Base-by-base conservation (phyloP, 2,797 vertebrate species). In the Acrossocheilus fasciatus region DNA sequence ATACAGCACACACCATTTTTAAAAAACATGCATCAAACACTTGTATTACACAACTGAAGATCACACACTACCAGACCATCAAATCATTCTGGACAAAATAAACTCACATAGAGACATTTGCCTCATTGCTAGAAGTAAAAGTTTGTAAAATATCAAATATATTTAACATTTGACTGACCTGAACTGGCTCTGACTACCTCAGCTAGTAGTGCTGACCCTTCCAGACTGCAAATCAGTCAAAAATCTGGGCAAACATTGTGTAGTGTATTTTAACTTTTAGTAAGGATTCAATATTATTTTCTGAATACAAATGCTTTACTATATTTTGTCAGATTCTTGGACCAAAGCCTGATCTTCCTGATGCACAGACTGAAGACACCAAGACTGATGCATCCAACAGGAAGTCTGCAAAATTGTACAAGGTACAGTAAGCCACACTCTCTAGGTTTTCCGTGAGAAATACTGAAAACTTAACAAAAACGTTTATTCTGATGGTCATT, bases 321-420 rank as follows among this genome's bases (percentile, higher is more conserved):
- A 6, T 81, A 17, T 79, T 20, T 57, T 26, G 66, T 86, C 81
- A 95, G 94, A 81, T 91, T 66, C 93, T 95, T 34, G 94, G 94
- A 34, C 82, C 91, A 57, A 95, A 95, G 88, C 93, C 92, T 4
- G 91, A 92, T 2, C 91, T 95, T 81, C 91, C 94, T 4, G 90
- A 92, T 7, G 73, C 87, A 15, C 66, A 81, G 4, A 10, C 3
- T 34, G 91, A 93, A 0, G 93, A 94, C 82, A 52, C 73, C 0
- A 84, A 89, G 80, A 91, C 86, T 1, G 94, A 95, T 7, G 72
- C 72, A 2, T 82, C 88, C 18, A 93, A 94, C 87, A 92, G 91
- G 89, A 94, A 91, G 62, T 34, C 76, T 30, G 93, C 91, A 0
- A 89, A 83, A 30, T 89, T 95, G 34, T 95, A 91, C 90, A 92